These are phyloP conservation scores for Brachionus rotundiformis DNA, from an alignment of 1,140 invertebrate genomes.

Conservation along the genomic window DNA sequence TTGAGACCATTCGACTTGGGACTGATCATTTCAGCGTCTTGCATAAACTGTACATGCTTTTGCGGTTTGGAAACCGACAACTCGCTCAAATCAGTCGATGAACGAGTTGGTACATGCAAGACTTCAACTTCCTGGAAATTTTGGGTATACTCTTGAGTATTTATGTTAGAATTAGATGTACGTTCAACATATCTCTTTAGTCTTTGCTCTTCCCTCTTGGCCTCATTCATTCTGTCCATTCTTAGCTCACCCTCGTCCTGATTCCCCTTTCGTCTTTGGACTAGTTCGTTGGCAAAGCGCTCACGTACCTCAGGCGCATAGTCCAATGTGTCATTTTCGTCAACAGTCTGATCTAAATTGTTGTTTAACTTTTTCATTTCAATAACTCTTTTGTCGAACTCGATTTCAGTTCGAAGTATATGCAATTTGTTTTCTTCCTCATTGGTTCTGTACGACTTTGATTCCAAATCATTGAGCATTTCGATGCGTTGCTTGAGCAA, in stretches of 20 bases:
- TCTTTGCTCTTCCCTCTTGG: slow-evolving; percentile 13
- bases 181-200: not conserved
- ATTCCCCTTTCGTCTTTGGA: not conserved
- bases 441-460: not conserved
- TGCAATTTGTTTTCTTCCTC: slow-evolving; percentile 49
- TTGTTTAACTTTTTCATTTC: slow-evolving; percentile 14
- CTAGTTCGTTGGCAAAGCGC: slow-evolving; percentile 27
- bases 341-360: not conserved
- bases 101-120: not conserved
- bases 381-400: slow-evolving; percentile 37
- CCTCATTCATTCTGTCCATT: not conserved
- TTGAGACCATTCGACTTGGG: not conserved
- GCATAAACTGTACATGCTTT: slow-evolving; percentile 37
- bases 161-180: not conserved
- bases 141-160: not conserved
- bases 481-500: slow-evolving; percentile 16
- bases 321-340: slow-evolving; percentile 12
- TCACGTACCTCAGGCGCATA: slow-evolving; percentile 24
- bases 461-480: slow-evolving; percentile 38
- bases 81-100: not conserved
- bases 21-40: slow-evolving; percentile 6
- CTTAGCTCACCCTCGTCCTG: not conserved
- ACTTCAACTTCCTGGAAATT: slow-evolving; percentile 19
- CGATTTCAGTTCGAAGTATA: slow-evolving; percentile 23
- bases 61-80: not conserved